phyloP scores from a whole-genome alignment of 1,140 invertebrate species.

The Trichonephila inaurata region DNA sequence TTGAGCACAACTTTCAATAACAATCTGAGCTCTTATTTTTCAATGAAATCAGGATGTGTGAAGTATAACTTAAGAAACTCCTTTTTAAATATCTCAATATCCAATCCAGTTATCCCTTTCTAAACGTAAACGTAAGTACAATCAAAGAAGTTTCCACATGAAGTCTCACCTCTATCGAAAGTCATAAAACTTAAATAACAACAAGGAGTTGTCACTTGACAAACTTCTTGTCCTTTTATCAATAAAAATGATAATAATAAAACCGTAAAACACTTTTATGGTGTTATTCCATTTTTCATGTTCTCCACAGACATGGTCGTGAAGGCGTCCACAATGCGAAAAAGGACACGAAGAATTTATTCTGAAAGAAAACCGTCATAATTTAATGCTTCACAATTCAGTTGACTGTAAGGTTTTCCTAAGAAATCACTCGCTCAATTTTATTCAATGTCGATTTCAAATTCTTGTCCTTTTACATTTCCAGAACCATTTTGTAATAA shows the following conservation, averaged over 20 bases:
- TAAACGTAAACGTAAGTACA: too few species aligned
- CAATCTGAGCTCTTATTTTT: too few species aligned
- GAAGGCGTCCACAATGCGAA: not conserved
- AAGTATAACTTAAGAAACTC: too few species aligned
- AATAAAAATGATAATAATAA: not conserved
- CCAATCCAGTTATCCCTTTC: too few species aligned
- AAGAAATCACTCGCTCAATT: not conserved
- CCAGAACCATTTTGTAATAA: not conserved
- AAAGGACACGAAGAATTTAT: not conserved
- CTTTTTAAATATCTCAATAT: too few species aligned
- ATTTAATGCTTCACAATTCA: not conserved
- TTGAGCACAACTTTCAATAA: too few species aligned
- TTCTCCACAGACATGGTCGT: not conserved
- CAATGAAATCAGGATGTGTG: too few species aligned
- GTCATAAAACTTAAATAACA: slow-evolving; percentile 11
- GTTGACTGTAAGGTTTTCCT: not conserved
- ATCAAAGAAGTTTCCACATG: too few species aligned
- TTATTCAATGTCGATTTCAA: not conserved
- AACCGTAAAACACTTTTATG: not conserved
- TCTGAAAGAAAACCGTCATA: not conserved
- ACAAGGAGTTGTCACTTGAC: not conserved
- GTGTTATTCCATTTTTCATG: not conserved
- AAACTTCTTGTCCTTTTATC: slow-evolving; percentile 10
- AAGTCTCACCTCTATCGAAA: not conserved
- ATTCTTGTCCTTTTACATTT: not conserved